Conservation (phyloP, 2,888 invertebrate species). For the Cheilosia vulpina region DNA sequence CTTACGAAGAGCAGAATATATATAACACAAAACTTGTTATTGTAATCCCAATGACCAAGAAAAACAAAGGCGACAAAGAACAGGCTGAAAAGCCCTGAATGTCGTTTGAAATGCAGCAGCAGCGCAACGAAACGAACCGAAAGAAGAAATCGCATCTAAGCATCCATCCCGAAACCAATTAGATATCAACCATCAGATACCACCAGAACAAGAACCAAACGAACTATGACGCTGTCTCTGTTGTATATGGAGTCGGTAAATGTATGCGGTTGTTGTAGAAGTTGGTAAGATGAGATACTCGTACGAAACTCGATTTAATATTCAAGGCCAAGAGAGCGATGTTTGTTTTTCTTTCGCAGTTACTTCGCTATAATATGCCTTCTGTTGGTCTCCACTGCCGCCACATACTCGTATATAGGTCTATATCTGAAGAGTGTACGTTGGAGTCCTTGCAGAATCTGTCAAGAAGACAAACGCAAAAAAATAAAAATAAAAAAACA, state of each 20-base stretch:
- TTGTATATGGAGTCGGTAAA: not conserved
- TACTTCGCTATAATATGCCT: conserved; percentile 44
- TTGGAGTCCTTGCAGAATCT: conserved; percentile 37
- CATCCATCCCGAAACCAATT: conserved; percentile 68
- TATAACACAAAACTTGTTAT: conserved; percentile 39
- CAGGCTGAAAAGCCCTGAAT: conserved; percentile 32
- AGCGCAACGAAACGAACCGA: conserved; percentile 31
- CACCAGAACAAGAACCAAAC: conserved; percentile 36
- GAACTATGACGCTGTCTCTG: conserved; percentile 24
- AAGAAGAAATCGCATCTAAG: conserved; percentile 45
- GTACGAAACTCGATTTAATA: conserved; percentile 73
- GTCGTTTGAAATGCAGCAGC: conserved; percentile 28
- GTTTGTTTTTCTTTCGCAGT: conserved; percentile 5
- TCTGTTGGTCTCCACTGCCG: conserved; percentile 20
- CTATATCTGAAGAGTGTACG: not conserved
- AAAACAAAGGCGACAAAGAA: conserved; percentile 19
- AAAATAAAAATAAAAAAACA: not conserved
- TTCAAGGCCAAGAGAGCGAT: conserved; percentile 69
- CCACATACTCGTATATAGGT: not conserved
- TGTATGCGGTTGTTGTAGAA: conserved; percentile 54
- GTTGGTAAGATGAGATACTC: conserved; percentile 70
- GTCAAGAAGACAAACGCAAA: conserved; percentile 24
- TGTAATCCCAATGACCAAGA: conserved; percentile 41
- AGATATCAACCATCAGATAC: conserved; percentile 60
- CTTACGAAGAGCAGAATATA: conserved; percentile 10